A percentile compares a stretch with the other conserved stretches of the same genome.
Conservation (phyloP, 2,888 invertebrate species). For the Rhorus exstirpatorius region DNA sequence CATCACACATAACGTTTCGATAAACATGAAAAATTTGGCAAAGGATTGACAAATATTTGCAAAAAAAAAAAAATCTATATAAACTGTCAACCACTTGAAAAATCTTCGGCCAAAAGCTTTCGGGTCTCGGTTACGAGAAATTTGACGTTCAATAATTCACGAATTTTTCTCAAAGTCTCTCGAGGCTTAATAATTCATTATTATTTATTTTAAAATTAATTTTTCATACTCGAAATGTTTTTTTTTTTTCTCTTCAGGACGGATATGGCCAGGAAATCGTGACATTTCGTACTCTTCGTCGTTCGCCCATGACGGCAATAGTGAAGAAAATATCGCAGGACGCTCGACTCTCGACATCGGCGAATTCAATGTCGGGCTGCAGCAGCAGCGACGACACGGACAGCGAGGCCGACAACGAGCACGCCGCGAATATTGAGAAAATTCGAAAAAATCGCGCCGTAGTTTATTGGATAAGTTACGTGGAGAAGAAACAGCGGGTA, state of each 20-base stretch:
- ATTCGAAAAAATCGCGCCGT: constrained; percentile 91
- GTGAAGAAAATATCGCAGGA: constrained; percentile 70
- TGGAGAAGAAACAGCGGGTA: constrained; percentile 91
- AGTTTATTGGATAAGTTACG: constrained; percentile 93
- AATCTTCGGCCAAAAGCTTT: too few species aligned
- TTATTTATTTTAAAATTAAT: too few species aligned
- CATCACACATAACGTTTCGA: too few species aligned
- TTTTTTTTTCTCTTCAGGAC: constrained; percentile 84
- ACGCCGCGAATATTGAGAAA: constrained; percentile 80
- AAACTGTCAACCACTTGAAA: too few species aligned
- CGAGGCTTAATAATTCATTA: too few species aligned
- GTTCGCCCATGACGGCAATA: constrained; percentile 69
- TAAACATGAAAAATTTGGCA: too few species aligned
- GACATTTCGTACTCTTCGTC: constrained; percentile 86
- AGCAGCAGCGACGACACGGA: constrained; percentile 89
- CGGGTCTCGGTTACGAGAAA: too few species aligned
- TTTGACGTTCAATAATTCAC: too few species aligned
- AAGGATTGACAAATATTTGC: too few species aligned
- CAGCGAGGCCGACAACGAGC: constrained; percentile 73
- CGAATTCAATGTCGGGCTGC: constrained; percentile 80
- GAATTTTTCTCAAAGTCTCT: too few species aligned
- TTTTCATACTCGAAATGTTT: too few species aligned
- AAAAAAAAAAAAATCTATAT: too few species aligned
- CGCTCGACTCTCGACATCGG: constrained; percentile 68
- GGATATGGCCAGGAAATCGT: constrained; percentile 90